Percentiles rank a stretch among this genome's conserved stretches.
These are phyloP conservation scores for Phaenicophaeus curvirostris DNA, from an alignment of 2,797 vertebrate species.

Conservation along the genomic window DNA sequence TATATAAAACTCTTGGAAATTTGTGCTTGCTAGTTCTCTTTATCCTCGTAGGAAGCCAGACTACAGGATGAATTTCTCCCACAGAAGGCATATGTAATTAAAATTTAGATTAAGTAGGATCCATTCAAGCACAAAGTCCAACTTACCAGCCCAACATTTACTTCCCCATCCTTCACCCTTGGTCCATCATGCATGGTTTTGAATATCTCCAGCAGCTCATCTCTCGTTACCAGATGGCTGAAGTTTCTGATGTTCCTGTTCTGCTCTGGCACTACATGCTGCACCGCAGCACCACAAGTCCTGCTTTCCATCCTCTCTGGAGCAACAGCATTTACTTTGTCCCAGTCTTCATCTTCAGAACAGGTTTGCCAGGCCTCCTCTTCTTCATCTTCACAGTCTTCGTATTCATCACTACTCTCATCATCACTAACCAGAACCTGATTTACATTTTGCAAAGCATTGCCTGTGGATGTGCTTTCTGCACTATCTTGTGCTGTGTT, in stretches of 20 bases:
- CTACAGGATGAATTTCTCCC: not conserved
- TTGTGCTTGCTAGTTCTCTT: not conserved
- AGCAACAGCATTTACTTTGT: constrained; percentile 72
- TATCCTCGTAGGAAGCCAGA: not conserved
- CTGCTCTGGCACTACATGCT: not conserved
- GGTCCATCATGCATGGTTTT: constrained; percentile 81
- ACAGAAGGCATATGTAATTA: not conserved
- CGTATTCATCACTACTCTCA: constrained; percentile 68
- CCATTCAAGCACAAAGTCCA: not conserved
- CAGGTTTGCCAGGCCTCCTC: constrained; percentile 75
- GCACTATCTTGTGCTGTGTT: not conserved
- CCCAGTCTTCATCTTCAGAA: constrained; percentile 74
- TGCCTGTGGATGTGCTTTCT: not conserved
- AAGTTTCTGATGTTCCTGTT: constrained; percentile 78
- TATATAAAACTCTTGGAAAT: not conserved
- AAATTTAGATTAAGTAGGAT: not conserved
- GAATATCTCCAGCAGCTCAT: constrained; percentile 88
- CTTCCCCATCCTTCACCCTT: constrained; percentile 84
- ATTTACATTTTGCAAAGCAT: not conserved
- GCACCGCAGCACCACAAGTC: not conserved
- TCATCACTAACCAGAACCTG: not conserved
- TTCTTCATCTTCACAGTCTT: constrained; percentile 77
- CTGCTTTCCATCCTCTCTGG: not conserved
- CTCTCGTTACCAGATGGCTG: constrained; percentile 87
- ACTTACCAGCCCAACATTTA: constrained; percentile 90